These are phyloP conservation scores for Cordilura impudica DNA, from an alignment of 2,888 invertebrate species.

Conservation along the genomic window DNA sequence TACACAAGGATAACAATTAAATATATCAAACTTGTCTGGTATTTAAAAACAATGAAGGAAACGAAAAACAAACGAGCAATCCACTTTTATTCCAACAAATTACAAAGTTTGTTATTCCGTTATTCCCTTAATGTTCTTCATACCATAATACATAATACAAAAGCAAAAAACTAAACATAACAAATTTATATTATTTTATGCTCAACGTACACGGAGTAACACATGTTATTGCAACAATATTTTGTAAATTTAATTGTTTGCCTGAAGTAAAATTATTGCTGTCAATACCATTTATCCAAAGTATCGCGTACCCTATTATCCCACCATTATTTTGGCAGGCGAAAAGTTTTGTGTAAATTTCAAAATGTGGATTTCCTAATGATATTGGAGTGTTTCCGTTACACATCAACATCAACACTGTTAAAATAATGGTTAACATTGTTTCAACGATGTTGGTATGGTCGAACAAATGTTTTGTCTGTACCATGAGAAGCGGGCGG, in stretches of 20 bases:
- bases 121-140: too few relatives aligned
- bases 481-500: too few relatives aligned
- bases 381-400: constrained; percentile 18
- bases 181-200: too few relatives aligned
- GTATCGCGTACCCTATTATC: not conserved
- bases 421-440: too few relatives aligned
- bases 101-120: too few relatives aligned
- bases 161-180: not conserved
- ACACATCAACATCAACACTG: not conserved
- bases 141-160: too few relatives aligned
- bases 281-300: constrained; percentile 29
- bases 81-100: constrained; percentile 19
- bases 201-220: too few relatives aligned
- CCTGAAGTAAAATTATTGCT: constrained; percentile 44
- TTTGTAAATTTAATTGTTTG: constrained; percentile 51
- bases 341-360: constrained; percentile 30
- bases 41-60: constrained; percentile 28
- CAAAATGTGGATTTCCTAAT: constrained; percentile 39
- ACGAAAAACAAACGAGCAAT: constrained; percentile 20
- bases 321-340: not conserved
- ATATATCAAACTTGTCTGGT: constrained; percentile 33
- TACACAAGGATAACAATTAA: constrained; percentile 1
- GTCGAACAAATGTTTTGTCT: too few relatives aligned
- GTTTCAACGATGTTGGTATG: too few relatives aligned
- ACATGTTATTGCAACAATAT: constrained; percentile 19